phyloP scores from a whole-genome alignment of 2,888 invertebrate genomes.

The Gerris lacustris region DNA sequence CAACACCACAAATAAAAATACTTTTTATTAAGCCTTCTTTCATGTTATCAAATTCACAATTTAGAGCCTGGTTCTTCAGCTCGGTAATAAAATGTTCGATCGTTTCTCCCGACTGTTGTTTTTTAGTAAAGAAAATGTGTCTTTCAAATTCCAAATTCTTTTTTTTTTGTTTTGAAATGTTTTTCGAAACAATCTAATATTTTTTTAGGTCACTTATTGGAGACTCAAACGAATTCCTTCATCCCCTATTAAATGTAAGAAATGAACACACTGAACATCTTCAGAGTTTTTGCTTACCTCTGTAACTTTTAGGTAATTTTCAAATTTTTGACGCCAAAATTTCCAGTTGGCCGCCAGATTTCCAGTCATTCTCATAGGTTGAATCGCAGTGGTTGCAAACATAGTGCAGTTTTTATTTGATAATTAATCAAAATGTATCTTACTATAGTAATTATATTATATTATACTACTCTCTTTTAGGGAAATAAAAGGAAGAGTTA shows the following conservation, averaged over 20 bases:
- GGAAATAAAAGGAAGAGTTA: too few species aligned
- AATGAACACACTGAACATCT: neutral
- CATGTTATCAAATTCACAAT: neutral
- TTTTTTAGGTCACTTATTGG: neutral
- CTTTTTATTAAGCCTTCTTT: neutral
- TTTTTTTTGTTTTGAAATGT: neutral
- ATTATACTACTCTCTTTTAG: too few species aligned
- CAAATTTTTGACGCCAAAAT: neutral
- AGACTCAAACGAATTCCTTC: neutral
- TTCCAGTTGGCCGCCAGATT: neutral
- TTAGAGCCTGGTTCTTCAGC: neutral
- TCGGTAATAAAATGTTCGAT: neutral
- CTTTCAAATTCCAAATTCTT: neutral
- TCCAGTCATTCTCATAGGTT: neutral
- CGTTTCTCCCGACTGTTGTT: neutral
- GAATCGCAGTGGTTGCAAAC: neutral
- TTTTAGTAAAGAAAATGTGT: neutral
- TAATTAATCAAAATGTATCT: too few species aligned
- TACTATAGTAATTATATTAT: too few species aligned
- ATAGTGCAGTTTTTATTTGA: neutral
- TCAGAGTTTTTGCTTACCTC: neutral
- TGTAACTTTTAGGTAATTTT: neutral
- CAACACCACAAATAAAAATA: neutral
- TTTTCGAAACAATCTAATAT: neutral
- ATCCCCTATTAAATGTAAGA: neutral